A percentile compares a stretch with the other conserved stretches of the same genome.
Conservation (phyloP, 2,888 invertebrate species). For the Phymatocera aterrima region DNA sequence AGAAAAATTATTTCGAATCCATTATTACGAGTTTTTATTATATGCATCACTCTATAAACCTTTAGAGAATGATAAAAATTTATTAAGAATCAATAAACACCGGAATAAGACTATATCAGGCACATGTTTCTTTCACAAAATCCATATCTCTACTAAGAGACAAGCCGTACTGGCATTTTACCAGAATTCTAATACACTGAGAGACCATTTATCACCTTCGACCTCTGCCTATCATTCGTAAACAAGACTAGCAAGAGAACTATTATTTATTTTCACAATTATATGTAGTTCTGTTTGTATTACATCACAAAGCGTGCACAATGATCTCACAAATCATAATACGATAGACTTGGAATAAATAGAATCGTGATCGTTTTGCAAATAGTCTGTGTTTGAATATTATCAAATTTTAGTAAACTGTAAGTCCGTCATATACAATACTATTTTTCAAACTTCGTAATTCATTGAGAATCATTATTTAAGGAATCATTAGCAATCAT, state of each 20-base stretch:
- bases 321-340: neutral
- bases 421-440: neutral
- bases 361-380: neutral
- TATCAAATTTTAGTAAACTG: neutral
- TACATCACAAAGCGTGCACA: neutral
- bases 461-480: neutral
- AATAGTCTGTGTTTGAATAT: neutral
- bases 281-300: neutral
- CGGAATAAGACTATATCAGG: neutral
- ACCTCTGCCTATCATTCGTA: conserved; percentile 50
- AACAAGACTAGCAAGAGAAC: conserved; percentile 43
- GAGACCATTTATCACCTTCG: conserved; percentile 20
- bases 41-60: neutral
- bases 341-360: neutral
- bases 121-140: neutral
- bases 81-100: conserved; percentile 2
- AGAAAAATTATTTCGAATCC: neutral
- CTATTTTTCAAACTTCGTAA: neutral
- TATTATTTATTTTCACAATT: neutral
- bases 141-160: conserved; percentile 24
- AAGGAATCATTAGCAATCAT: neutral
- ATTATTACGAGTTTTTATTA: neutral
- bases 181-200: neutral
- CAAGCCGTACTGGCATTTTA: neutral
- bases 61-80: neutral